phyloP scores from a whole-genome alignment of 1,140 invertebrate genomes.

The Metopolophium dirhodum region DNA sequence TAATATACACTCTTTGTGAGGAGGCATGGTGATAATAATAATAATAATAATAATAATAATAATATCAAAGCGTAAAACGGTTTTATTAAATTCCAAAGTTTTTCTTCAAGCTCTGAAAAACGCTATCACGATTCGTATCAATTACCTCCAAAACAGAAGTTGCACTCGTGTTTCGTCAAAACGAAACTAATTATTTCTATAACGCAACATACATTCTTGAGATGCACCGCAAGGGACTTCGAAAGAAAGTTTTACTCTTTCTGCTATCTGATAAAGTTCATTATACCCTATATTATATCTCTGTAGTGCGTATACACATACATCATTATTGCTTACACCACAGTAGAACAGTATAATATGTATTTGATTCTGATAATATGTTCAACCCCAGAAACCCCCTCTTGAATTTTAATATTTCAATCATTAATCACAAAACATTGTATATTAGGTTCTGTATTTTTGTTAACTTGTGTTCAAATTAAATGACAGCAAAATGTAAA shows the following conservation, averaged over 20 bases:
- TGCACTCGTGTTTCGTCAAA: neutral
- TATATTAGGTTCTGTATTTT: neutral
- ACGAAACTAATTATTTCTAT: neutral
- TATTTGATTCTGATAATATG: neutral
- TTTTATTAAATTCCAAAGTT: slow-evolving; percentile 8
- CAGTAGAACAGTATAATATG: neutral
- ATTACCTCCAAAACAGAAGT: slow-evolving; percentile 21
- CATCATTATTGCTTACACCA: neutral
- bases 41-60: neutral
- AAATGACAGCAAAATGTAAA: neutral
- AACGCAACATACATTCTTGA: neutral
- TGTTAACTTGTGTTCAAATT: neutral
- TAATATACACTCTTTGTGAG: neutral
- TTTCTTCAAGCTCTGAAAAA: neutral
- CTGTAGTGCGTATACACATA: neutral
- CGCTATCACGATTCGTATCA: slow-evolving; percentile 11
- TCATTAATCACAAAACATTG: neutral
- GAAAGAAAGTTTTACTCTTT: slow-evolving; percentile 5
- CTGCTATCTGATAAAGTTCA: slow-evolving; percentile 4
- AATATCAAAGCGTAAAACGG: slow-evolving; percentile 4
- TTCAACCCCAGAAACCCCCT: neutral
- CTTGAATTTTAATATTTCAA: neutral
- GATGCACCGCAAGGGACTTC: neutral
- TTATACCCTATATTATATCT: neutral
- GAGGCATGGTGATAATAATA: neutral